Base-by-base conservation (phyloP, 2,888 invertebrate genomes). In the Tetrapedia diversipes region DNA sequence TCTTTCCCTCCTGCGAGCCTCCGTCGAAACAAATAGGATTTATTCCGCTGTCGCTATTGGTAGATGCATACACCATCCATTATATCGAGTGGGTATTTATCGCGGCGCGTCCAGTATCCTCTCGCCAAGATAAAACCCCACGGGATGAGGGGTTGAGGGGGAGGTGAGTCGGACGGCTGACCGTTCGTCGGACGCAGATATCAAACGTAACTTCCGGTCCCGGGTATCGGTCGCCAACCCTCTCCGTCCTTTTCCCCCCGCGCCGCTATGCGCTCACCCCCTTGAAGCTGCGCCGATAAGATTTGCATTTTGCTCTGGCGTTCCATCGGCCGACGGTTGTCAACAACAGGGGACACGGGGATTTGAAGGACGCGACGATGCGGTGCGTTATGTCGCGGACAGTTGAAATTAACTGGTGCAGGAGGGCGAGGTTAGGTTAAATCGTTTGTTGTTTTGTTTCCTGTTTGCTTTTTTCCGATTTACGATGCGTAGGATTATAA, bases 71-170 rank as follows among this genome's bases (percentile, higher is more conserved):
- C 65, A 51, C 72, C 78, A 75, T 84, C 82, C 83, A 81, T 84
- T 84, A 83, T 77, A 85, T 70, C 73, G 81, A 68, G 77, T 69
- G 83, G 79, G 77, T 80, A 85, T 85, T 85, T 85, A 85, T 85
- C 83, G 85, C 78, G 64, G 60, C 59, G 47, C 65, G 76, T 79
- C 64, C 83, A 74, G 73, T 73, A 66, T 74, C 75, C 80, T 65
- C 79, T 71, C 64, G 64, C 67, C 73, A 76, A 82, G 84, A 86
- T 86, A 85, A 85, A 86, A 79, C 67, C 76, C 68, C 57, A 37
- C 51, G 43, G 54, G n/a, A n/a, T n/a, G n/a, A n/a, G n/a, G n/a
- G n/a, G n/a, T n/a, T n/a, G n/a, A 70, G 24, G 11, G 47, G 63
- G 54, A 74, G 59, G 64, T 19, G 77, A 68, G 68, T 47, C 34